phyloP scores from a whole-genome alignment of 1,140 invertebrate species.

The Ylistrum balloti region DNA sequence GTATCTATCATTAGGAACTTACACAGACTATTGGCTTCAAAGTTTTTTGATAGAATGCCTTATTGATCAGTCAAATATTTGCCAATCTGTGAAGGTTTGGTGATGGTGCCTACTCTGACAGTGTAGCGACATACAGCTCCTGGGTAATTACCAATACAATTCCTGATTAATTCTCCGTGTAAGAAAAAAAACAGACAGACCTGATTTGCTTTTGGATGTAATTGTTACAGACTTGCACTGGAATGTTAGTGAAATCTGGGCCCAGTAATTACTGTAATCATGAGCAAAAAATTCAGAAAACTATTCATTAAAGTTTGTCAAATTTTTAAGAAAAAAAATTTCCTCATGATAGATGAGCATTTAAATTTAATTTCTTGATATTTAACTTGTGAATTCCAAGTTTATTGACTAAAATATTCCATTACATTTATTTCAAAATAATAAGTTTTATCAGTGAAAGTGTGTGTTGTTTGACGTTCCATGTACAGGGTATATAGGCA shows the following conservation, averaged over 20 bases:
- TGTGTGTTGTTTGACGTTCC: too few species aligned
- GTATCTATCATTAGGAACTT: background rate
- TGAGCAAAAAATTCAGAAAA: background rate
- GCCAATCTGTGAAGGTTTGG: background rate
- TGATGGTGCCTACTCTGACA: background rate
- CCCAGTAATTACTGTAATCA: background rate
- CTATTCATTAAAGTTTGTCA: background rate
- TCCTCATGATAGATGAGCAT: too few species aligned
- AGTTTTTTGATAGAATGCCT: background rate
- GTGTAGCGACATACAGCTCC: background rate
- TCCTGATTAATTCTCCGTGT: background rate
- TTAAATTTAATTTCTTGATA: too few species aligned
- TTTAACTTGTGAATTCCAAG: too few species aligned
- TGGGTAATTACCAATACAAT: background rate
- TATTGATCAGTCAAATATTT: constrained; percentile 17
- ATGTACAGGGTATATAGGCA: too few species aligned
- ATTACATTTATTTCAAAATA: too few species aligned
- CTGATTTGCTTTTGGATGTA: background rate
- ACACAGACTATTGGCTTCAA: constrained; percentile 14
- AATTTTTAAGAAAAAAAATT: too few species aligned
- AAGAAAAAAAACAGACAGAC: background rate
- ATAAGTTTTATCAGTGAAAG: too few species aligned
- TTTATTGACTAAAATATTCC: too few species aligned
- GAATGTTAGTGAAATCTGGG: background rate
- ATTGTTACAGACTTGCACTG: background rate